These are phyloP conservation scores for Mastacembelus armatus DNA, from an alignment of 2,797 vertebrate species.

Conservation along the genomic window DNA sequence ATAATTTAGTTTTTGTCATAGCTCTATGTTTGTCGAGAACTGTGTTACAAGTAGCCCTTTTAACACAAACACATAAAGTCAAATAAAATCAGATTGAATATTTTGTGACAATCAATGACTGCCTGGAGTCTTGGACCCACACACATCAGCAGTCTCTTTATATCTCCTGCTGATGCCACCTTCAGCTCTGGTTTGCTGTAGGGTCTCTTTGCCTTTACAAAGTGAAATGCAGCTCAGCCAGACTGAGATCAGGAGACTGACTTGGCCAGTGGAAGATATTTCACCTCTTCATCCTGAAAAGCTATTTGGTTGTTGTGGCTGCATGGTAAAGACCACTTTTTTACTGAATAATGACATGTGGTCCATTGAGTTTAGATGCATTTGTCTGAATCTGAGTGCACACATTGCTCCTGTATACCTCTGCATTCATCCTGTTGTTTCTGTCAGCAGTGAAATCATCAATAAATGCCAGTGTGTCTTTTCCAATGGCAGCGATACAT, in stretches of 20 bases:
- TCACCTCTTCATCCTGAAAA: conserved; percentile 1
- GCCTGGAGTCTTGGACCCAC: no score
- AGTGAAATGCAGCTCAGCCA: no score
- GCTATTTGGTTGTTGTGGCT: background rate
- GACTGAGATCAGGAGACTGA: no score
- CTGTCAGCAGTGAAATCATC: background rate
- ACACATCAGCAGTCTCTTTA: no score
- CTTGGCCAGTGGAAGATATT: no score
- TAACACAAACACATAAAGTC: background rate
- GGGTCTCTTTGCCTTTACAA: no score
- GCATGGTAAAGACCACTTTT: background rate
- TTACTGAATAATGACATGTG: background rate
- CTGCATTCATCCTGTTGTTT: background rate
- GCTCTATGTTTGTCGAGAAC: no score
- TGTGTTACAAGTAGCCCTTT: no score
- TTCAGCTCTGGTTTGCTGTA: no score
- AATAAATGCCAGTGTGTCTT: background rate
- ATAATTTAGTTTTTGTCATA: no score
- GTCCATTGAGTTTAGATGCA: background rate
- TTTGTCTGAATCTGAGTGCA: background rate
- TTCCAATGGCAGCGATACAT: background rate
- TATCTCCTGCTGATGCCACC: no score
- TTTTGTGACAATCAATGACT: no score
- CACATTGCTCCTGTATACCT: background rate
- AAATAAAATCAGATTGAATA: background rate